A percentile compares a stretch with the other conserved stretches of the same genome.
Evolutionary conservation across 1,140 invertebrate species (phyloP).

Genomic region (Heliothis subflexa): DNA sequence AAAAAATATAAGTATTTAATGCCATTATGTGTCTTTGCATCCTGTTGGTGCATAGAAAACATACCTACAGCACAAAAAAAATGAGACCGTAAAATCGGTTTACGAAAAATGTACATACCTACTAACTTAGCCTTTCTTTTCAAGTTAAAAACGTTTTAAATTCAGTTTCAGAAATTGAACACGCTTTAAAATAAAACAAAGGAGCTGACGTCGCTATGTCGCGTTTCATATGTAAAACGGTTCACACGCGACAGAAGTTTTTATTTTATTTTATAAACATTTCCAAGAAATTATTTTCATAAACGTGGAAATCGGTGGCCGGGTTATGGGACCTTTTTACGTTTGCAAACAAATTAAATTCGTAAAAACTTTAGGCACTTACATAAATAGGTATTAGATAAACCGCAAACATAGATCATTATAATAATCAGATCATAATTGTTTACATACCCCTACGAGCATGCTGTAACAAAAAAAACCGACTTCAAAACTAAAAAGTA

Average conservation of each 20-base stretch:
- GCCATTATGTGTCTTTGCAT: constrained; percentile 12
- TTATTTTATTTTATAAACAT: constrained; percentile 41
- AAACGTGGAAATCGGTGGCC: constrained; percentile 34
- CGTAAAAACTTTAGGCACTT: too few species aligned
- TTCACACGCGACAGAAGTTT: constrained; percentile 38
- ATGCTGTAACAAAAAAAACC: too few species aligned
- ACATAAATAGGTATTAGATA: too few species aligned
- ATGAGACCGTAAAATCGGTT: not conserved
- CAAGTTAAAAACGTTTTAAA: not conserved
- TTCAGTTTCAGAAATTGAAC: constrained; percentile 28
- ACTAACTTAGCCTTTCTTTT: constrained; percentile 10
- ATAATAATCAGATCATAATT: too few species aligned
- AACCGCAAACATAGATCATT: too few species aligned
- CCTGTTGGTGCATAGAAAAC: too few species aligned
- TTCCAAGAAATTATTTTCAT: constrained; percentile 49
- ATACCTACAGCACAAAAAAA: too few species aligned
- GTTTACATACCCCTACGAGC: too few species aligned
- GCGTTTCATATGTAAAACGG: constrained; percentile 55
- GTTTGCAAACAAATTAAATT: not conserved
- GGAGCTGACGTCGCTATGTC: constrained; percentile 6
- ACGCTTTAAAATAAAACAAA: constrained; percentile 39
- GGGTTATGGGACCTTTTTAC: constrained; percentile 7
- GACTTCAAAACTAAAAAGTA: not conserved
- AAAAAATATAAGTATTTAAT: not conserved
- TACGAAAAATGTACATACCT: not conserved